Evolutionary conservation across 1,140 invertebrate species (phyloP).

Genomic region (Sinonovacula constricta): DNA sequence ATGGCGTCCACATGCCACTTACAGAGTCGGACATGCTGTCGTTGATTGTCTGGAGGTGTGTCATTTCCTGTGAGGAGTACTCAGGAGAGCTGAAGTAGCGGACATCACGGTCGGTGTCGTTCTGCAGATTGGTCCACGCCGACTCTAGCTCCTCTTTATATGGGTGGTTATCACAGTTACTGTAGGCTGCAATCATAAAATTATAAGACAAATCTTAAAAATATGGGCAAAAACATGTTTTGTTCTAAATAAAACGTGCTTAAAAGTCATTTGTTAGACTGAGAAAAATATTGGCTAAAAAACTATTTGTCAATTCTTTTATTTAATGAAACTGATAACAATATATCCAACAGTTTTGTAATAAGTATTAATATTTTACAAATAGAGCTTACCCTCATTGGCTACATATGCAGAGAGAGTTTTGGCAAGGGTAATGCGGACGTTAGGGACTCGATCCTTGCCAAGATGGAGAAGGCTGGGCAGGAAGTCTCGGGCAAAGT

Average conservation of each 20-base stretch:
- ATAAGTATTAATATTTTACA: neutral
- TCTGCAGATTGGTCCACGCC: slow-evolving; percentile 74
- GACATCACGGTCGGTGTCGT: slow-evolving; percentile 80
- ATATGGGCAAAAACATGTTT: no score
- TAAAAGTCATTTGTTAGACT: neutral
- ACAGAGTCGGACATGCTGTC: neutral
- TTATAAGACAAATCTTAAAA: no score
- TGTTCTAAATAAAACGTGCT: no score
- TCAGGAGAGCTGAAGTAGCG: slow-evolving; percentile 72
- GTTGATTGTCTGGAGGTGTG: neutral
- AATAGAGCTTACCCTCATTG: slow-evolving; percentile 69
- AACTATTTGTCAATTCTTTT: neutral
- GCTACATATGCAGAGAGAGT: slow-evolving; percentile 73
- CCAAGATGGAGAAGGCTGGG: slow-evolving; percentile 85
- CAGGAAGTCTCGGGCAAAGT: slow-evolving; percentile 84
- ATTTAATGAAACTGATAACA: neutral
- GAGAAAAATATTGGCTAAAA: neutral
- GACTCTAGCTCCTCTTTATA: slow-evolving; percentile 74
- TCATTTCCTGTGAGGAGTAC: neutral
- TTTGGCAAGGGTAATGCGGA: slow-evolving; percentile 86
- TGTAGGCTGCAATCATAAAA: slow-evolving; percentile 73
- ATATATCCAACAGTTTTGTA: neutral
- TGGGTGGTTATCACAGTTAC: slow-evolving; percentile 74
- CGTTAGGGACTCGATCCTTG: slow-evolving; percentile 86
- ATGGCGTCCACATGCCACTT: neutral